Percentiles rank a stretch among this genome's conserved stretches.
Conservation (phyloP, 2,113 vertebrate species). For the Clinocottus analis region DNA sequence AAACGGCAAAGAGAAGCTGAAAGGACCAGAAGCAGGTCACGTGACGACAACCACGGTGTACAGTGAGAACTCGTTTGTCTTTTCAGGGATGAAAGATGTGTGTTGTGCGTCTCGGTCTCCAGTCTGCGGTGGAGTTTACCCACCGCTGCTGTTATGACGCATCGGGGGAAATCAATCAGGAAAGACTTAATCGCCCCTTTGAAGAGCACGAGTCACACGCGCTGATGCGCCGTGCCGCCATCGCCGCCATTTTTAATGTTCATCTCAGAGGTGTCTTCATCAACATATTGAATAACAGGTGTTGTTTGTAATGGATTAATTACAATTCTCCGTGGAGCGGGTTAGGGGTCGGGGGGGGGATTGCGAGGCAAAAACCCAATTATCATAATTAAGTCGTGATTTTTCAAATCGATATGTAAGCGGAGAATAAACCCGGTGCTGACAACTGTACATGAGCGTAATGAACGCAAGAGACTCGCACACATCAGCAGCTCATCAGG, state of each 20-base stretch:
- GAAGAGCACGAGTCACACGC: constrained; percentile 41
- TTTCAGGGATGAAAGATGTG: constrained; percentile 19
- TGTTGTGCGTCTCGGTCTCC: constrained; percentile 7
- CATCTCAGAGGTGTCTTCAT: constrained; percentile 67
- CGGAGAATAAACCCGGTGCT: constrained; percentile 18
- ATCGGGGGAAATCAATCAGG: constrained; percentile 64
- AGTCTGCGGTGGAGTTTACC: constrained; percentile 27
- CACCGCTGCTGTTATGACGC: constrained; percentile 55
- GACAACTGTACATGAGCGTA: background rate
- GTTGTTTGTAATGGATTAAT: constrained; percentile 75
- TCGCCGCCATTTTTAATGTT: constrained; percentile 37
- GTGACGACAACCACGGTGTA: background rate
- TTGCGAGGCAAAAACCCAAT: constrained; percentile 54
- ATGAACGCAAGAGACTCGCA: constrained; percentile 21
- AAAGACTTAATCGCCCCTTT: constrained; percentile 59
- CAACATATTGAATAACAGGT: constrained; percentile 70
- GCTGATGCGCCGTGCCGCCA: constrained; percentile 40
- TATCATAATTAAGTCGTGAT: constrained; percentile 71
- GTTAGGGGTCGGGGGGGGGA: constrained; percentile 8
- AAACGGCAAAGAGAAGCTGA: background rate
- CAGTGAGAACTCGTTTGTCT: background rate
- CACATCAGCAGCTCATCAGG: too few species aligned
- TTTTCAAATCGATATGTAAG: constrained; percentile 66
- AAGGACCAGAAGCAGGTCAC: too few species aligned
- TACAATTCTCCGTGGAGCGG: constrained; percentile 54